These are phyloP conservation scores for Catalaphyllia jardinei DNA, from an alignment of 64 coral and sea anemone species.

Conservation along the genomic window DNA sequence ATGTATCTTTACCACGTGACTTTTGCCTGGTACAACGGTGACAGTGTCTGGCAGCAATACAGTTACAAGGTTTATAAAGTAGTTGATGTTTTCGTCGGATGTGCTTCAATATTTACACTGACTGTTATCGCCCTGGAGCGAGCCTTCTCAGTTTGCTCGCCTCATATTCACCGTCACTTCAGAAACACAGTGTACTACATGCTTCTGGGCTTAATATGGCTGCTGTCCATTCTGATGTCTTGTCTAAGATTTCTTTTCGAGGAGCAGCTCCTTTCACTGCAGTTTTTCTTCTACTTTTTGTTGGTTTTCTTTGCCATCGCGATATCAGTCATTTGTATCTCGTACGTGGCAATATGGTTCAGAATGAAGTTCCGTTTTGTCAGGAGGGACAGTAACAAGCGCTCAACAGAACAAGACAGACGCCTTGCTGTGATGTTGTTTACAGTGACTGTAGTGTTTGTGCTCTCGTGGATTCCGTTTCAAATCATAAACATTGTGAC, in stretches of 20 bases:
- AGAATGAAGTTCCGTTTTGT: slow-evolving; percentile 86
- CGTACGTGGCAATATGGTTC: slow-evolving; percentile 72
- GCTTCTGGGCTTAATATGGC: slow-evolving; percentile 64
- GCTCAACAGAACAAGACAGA: slow-evolving; percentile 69
- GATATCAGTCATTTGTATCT: slow-evolving; percentile 66
- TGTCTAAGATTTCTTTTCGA: slow-evolving; percentile 55
- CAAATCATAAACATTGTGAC: slow-evolving; percentile 78
- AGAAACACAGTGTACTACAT: slow-evolving; percentile 51
- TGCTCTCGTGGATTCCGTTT: slow-evolving; percentile 86
- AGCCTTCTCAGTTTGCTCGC: slow-evolving; percentile 73
- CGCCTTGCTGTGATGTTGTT: slow-evolving; percentile 76
- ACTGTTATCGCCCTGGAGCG: slow-evolving; percentile 80
- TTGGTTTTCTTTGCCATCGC: slow-evolving; percentile 65
- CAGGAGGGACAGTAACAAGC: slow-evolving; percentile 48
- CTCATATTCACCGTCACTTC: slow-evolving; percentile 61
- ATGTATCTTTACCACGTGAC: slow-evolving; percentile 71
- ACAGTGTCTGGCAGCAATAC: slow-evolving; percentile 14
- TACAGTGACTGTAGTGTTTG: slow-evolving; percentile 67
- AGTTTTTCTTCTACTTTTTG: slow-evolving; percentile 82
- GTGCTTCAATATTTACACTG: slow-evolving; percentile 84
- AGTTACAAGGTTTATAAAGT: slow-evolving; percentile 51
- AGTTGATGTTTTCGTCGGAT: slow-evolving; percentile 84
- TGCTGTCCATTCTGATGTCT: slow-evolving; percentile 58
- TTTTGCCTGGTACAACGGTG: slow-evolving; percentile 35
- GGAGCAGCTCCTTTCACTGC: slow-evolving; percentile 44